Conservation (phyloP, 2,797 vertebrate species). For the Okamejei kenojei region DNA sequence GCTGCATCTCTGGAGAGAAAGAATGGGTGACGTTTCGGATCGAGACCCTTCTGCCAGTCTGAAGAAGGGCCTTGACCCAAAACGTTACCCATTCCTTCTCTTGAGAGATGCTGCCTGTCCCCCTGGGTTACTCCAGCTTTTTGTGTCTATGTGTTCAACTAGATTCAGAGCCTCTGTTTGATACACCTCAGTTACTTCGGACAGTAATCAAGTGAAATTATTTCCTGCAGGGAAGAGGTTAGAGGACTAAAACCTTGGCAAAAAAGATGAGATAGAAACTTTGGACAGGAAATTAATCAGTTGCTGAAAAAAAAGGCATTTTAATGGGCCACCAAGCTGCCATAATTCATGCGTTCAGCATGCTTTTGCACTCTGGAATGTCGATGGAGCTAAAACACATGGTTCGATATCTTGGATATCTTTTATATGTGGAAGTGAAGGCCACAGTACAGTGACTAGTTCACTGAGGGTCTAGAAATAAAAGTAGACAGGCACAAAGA, state of each 20-base stretch:
- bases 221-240: too few relatives aligned
- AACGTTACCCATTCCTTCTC: too few relatives aligned
- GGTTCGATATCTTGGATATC: background rate
- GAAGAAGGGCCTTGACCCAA: too few relatives aligned
- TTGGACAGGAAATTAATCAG: background rate
- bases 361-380: background rate
- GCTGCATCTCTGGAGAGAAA: too few relatives aligned
- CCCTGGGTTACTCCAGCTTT: too few relatives aligned
- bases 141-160: too few relatives aligned
- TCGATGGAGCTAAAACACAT: background rate
- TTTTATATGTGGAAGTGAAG: background rate
- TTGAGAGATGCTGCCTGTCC: too few relatives aligned
- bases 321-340: background rate
- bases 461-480: slow-evolving; percentile 57
- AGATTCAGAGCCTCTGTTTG: background rate
- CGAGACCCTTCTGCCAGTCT: too few relatives aligned
- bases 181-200: background rate
- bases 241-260: background rate
- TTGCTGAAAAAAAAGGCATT: background rate
- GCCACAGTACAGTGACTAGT: slow-evolving; percentile 49
- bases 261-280: background rate
- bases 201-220: too few relatives aligned
- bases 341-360: background rate
- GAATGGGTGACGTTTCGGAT: too few relatives aligned
- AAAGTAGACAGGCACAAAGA: slow-evolving; percentile 70